These are phyloP conservation scores for Eufriesea mexicana DNA, from an alignment of 1,140 invertebrate genomes.

Conservation along the genomic window DNA sequence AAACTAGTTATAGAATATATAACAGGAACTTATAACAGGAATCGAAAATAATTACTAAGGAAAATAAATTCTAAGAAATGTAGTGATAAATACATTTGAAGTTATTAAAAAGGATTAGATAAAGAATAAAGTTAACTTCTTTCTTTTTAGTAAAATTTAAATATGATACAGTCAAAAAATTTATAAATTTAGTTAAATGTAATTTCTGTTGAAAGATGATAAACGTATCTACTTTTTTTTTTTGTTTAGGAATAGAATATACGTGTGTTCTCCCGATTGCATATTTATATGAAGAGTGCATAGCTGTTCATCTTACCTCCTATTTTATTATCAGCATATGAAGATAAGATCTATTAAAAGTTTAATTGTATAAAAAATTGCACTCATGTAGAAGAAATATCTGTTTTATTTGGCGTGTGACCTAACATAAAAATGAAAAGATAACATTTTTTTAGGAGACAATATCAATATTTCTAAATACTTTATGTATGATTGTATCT, in stretches of 20 bases:
- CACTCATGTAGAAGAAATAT: conserved; percentile 36
- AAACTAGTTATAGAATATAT: not conserved
- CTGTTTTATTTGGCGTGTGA: conserved; percentile 50
- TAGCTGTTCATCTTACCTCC: conserved; percentile 65
- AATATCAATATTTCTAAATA: conserved; percentile 59
- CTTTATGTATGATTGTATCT: conserved; percentile 61
- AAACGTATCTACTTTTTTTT: conserved; percentile 62
- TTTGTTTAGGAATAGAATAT: conserved; percentile 74
- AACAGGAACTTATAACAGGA: too few relatives aligned
- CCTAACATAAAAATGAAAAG: conserved; percentile 46
- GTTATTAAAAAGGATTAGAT: not conserved
- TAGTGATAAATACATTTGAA: not conserved
- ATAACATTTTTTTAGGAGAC: conserved; percentile 44
- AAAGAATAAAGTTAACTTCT: not conserved
- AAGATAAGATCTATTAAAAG: conserved; percentile 53
- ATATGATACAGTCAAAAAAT: not conserved
- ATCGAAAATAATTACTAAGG: not conserved
- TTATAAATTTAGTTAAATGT: conserved; percentile 23
- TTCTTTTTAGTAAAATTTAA: not conserved
- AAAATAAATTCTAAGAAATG: not conserved
- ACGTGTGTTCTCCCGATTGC: conserved; percentile 67
- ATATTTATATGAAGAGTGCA: conserved; percentile 71
- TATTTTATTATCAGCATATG: conserved; percentile 64
- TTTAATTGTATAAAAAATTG: conserved; percentile 49
- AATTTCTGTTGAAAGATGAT: conserved; percentile 34